phyloP scores from a whole-genome alignment of 2,797 vertebrate genomes.

The Heliangelus exortis region DNA sequence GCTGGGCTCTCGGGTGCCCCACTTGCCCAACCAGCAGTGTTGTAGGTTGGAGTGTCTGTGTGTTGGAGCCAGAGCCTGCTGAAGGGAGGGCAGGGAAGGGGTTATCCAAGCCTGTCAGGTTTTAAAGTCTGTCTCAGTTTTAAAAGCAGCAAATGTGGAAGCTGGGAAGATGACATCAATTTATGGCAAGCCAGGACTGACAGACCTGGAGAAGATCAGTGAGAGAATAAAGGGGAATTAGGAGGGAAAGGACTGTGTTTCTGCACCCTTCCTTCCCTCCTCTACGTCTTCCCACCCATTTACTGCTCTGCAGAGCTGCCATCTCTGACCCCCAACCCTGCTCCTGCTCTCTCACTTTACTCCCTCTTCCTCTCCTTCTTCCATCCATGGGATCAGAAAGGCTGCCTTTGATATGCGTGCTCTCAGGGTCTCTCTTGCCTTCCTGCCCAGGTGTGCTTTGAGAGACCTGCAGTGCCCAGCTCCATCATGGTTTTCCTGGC shows the following conservation, averaged over 20 bases:
- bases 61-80: neutral
- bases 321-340: neutral
- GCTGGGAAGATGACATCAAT: neutral
- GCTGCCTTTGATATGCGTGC: neutral
- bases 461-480: slow-evolving; percentile 83
- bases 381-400: neutral
- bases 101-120: neutral
- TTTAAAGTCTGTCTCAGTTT: neutral
- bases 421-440: neutral
- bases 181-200: neutral
- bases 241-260: neutral
- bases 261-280: neutral
- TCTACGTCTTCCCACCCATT: neutral
- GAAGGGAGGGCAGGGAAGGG: neutral
- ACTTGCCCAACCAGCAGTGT: rapidly evolving
- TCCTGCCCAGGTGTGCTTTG: slow-evolving; percentile 87
- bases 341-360: rapidly evolving
- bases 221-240: neutral
- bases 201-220: neutral
- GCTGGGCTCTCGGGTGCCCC: neutral
- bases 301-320: neutral
- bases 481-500: slow-evolving; percentile 90
- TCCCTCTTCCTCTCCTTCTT: neutral
- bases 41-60: neutral
- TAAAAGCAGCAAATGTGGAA: neutral